Evolutionary conservation across 2,113 vertebrate genomes (phyloP), one percentile per base, ranked within the genome.

Genomic region (Sceloporus undulatus): DNA sequence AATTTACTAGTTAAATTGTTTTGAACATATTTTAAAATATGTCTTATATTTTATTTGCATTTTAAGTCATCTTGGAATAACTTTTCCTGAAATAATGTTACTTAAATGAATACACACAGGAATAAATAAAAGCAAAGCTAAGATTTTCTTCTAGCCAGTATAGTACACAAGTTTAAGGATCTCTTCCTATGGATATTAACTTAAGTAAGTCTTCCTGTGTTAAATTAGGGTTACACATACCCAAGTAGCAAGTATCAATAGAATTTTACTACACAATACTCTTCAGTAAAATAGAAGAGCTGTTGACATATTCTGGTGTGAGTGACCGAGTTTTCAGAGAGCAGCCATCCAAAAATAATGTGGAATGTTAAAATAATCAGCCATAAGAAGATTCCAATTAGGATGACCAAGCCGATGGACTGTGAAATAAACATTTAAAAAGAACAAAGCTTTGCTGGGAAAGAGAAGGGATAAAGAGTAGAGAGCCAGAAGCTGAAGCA

Each of bases 331-430:
- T 76, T 54, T 66, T 40, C 21, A 82, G 34, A 18, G 23, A 14
- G 34, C 77, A 48, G 54, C 19, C 29, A 34, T 16, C 40, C 14
- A 6, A n/a, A 23, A 34, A 74, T 48, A 62, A 29, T 48, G 25
- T 74, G 73, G 62, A 74, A 74, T 75, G 82, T 76, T n/a, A 79
- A 87, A 62, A 75, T 23, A 18, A 65, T 7, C 52, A 80, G 38
- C 42, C 38, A 14, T 4, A 80, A 73, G 48, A 2, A 34, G 38
- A 71, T 8, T 10, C 40, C 25, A 73, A 16, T 38, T 9, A 74
- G 52, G 25, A 56, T 40, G 25, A 66, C 21, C 29, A 48, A 8
- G 54, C 18, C 8, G 11, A n/a, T 48, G 29, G 38, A 75, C 73
- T 29, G 70, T 38, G 8, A 82, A 82, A 75, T 52, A 65, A 76